Conservation (phyloP, 1,140 invertebrate genomes). For the Leptinotarsa undecemlineata region DNA sequence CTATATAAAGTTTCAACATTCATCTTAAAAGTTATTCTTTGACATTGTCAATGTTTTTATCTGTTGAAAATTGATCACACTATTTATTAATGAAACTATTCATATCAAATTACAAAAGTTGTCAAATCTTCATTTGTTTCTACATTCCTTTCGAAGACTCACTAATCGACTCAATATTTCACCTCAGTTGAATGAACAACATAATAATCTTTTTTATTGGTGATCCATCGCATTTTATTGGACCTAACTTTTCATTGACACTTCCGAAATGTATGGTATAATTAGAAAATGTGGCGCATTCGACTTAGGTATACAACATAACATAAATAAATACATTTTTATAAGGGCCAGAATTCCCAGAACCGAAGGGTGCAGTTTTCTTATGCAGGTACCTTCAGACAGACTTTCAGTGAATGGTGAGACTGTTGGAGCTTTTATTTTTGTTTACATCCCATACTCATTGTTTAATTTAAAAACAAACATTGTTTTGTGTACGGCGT, state of each 20-base stretch:
- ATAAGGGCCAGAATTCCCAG: conserved; percentile 24
- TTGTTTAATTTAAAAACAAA: conserved; percentile 22
- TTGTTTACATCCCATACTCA: conserved; percentile 10
- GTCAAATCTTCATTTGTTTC: too few species aligned
- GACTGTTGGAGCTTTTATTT: conserved; percentile 19
- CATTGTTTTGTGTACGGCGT: conserved; percentile 10
- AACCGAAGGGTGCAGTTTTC: conserved; percentile 21
- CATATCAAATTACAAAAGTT: too few species aligned
- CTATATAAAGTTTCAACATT: too few species aligned
- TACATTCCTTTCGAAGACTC: too few species aligned
- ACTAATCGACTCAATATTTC: too few species aligned
- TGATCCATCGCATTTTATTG: not conserved
- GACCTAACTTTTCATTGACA: not conserved
- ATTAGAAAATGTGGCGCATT: conserved; percentile 23
- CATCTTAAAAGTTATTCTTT: too few species aligned
- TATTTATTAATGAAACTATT: too few species aligned
- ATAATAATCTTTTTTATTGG: too few species aligned
- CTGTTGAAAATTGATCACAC: too few species aligned
- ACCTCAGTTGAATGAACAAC: too few species aligned
- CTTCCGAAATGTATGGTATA: not conserved
- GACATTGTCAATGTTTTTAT: too few species aligned
- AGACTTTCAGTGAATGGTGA: conserved; percentile 22
- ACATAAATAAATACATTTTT: conserved; percentile 31
- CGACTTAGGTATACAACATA: conserved; percentile 21
- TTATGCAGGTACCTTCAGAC: conserved; percentile 28